Base-by-base conservation (phyloP, 2,113 vertebrate genomes). In the Corythoichthys haematopterus region DNA sequence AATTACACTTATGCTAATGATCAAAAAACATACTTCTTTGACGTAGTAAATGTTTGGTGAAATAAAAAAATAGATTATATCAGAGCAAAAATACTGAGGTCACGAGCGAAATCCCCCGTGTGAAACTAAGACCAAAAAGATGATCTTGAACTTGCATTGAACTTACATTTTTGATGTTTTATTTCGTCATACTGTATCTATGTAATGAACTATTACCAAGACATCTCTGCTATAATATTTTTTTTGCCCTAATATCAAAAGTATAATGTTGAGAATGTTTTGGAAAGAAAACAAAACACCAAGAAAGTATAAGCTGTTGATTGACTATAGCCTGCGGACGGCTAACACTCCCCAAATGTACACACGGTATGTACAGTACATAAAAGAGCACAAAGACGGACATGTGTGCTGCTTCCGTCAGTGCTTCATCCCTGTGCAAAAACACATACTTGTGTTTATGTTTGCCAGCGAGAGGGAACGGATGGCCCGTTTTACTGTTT, bases 401-500 rank as follows among this genome's bases (percentile, higher is more conserved):
- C 11, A 58, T 63, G 61, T 5, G 2, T 58, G 33, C 64, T 64
- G 60, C 40, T 65, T 66, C 40, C 9, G 52, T 35, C 68, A 62
- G 64, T 50, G 52, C 50, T 59, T 11, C 33, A 11, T 79, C 79
- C 68, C 77, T 51, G 82, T 60, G 67, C 58, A 70, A 50, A 61
- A 40, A 66, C 46, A 9, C 2, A 0, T 66, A 38, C 66, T 66
- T 74, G 72, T 73, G 45, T 72, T 66, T 75, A 70, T 77, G 65
- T 53, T 63, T 68, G 53, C 51, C 70, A 52, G 67, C 56, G 72
- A 78, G 53, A 58, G 43, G 53, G 10, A 71, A 56, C n/a, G 43
- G 33, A 48, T 55, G 65, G 64, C 16, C 75, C 63, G 40, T 76
- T 80, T 74, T 91, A 94, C 43, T 91, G 92, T 88, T 94, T 97